These are phyloP conservation scores for Pseudopodoces humilis DNA, from an alignment of 2,113 vertebrate genomes.

Conservation along the genomic window DNA sequence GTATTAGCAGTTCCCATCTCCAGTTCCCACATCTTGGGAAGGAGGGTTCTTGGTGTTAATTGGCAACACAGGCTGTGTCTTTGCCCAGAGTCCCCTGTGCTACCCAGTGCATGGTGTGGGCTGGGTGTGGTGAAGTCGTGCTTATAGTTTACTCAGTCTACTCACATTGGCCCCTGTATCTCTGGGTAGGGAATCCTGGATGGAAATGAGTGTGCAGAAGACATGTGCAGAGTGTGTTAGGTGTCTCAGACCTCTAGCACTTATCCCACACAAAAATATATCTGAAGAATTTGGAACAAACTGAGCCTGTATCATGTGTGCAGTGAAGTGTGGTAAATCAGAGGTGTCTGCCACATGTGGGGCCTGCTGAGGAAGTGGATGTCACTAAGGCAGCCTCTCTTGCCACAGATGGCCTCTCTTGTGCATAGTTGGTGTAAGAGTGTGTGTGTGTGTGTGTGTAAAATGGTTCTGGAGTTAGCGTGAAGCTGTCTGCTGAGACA, in stretches of 20 bases:
- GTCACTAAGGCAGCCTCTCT: background rate
- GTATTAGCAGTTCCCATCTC: background rate
- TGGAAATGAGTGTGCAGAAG: background rate
- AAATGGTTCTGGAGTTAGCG: background rate
- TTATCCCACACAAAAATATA: background rate
- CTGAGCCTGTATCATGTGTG: background rate
- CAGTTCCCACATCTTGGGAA: background rate
- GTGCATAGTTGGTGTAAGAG: background rate
- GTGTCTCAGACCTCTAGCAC: background rate
- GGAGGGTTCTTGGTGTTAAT: background rate
- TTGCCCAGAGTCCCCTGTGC: background rate
- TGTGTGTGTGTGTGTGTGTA: background rate
- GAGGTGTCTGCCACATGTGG: background rate
- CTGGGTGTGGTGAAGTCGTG: background rate
- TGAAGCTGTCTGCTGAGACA: background rate
- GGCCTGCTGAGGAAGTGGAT: background rate
- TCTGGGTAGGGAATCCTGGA: background rate
- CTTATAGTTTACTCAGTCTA: background rate
- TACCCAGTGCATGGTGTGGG: accelerated
- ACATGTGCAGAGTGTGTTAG: background rate
- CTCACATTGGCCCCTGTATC: background rate
- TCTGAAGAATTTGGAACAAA: background rate
- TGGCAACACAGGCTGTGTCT: background rate
- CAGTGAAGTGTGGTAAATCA: background rate
- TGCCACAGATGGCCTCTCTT: background rate